Evolutionary conservation across 2,888 invertebrate genomes (phyloP).

Genomic region (Drosophila emarginata): DNA sequence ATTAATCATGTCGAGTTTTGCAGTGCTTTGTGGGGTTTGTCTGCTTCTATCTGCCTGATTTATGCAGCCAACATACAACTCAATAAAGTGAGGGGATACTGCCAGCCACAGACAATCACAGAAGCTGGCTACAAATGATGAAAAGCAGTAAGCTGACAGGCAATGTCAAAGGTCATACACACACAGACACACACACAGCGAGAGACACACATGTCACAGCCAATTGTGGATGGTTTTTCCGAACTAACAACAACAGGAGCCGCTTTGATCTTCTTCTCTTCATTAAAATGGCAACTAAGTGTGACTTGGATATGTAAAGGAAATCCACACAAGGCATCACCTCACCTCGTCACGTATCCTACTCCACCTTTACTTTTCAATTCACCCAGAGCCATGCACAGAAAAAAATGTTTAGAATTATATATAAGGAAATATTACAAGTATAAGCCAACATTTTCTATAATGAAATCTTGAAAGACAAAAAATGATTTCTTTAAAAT

Average conservation of each 20-base stretch:
- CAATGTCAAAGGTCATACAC: slow-evolving; percentile 63
- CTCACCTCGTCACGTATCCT: background rate
- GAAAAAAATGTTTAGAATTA: no score
- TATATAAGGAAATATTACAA: no score
- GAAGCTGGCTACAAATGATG: slow-evolving; percentile 48
- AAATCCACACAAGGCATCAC: background rate
- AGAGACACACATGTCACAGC: slow-evolving; percentile 30
- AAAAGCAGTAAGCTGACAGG: slow-evolving; percentile 29
- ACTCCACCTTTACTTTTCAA: no score
- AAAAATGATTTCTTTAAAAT: no score
- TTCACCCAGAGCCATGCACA: no score
- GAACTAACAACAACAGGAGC: slow-evolving; percentile 1
- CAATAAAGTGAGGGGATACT: slow-evolving; percentile 55
- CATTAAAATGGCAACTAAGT: slow-evolving; percentile 35
- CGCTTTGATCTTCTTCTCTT: slow-evolving; percentile 25
- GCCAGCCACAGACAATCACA: slow-evolving; percentile 35
- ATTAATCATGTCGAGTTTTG: slow-evolving; percentile 46
- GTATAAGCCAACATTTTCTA: no score
- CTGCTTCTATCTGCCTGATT: slow-evolving; percentile 47
- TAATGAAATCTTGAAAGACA: no score
- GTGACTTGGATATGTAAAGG: slow-evolving; percentile 22
- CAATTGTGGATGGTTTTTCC: slow-evolving; percentile 40
- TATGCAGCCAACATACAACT: slow-evolving; percentile 58
- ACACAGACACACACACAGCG: background rate
- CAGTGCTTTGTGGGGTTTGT: slow-evolving; percentile 37